Percentiles rank a stretch among this genome's conserved stretches.
These are phyloP conservation scores for Drosophila simulans DNA, from an alignment of 1,140 invertebrate species.

Conservation along the genomic window DNA sequence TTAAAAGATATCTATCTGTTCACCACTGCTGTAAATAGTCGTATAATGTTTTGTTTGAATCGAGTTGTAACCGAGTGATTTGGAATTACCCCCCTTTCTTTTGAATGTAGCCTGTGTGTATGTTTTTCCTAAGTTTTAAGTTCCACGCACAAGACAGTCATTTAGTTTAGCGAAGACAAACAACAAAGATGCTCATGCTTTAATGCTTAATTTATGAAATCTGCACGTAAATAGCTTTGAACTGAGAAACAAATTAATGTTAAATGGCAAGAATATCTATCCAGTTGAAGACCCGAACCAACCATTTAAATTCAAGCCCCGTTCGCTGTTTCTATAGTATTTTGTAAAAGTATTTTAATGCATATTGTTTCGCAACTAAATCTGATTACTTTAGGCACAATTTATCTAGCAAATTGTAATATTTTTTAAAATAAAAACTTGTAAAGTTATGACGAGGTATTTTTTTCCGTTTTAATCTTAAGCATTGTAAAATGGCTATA, in stretches of 20 bases:
- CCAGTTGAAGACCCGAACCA: conserved; percentile 21
- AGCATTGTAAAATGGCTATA: background rate
- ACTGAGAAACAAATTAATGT: conserved; percentile 52
- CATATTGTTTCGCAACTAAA: conserved; percentile 64
- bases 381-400: conserved; percentile 75
- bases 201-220: conserved; percentile 69
- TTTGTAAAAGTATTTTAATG: conserved; percentile 78
- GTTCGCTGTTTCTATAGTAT: conserved; percentile 74
- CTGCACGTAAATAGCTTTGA: conserved; percentile 65
- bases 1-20: conserved; percentile 58
- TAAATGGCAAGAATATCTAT: conserved; percentile 8
- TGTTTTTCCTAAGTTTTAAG: conserved; percentile 49
- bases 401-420: conserved; percentile 79
- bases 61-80: conserved; percentile 65
- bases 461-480: background rate
- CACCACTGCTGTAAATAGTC: conserved; percentile 75
- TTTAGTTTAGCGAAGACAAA: conserved; percentile 63
- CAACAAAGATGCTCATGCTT: conserved; percentile 75
- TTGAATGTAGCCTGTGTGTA: conserved; percentile 24
- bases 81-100: conserved; percentile 39
- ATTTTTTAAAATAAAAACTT: conserved; percentile 78
- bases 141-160: conserved; percentile 79
- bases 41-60: conserved; percentile 60
- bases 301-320: conserved; percentile 42
- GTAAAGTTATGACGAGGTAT: conserved; percentile 54